Evolutionary conservation across 2,113 vertebrate species (phyloP), one percentile per base, ranked within the genome.

Genomic region (Carassius carassius): DNA sequence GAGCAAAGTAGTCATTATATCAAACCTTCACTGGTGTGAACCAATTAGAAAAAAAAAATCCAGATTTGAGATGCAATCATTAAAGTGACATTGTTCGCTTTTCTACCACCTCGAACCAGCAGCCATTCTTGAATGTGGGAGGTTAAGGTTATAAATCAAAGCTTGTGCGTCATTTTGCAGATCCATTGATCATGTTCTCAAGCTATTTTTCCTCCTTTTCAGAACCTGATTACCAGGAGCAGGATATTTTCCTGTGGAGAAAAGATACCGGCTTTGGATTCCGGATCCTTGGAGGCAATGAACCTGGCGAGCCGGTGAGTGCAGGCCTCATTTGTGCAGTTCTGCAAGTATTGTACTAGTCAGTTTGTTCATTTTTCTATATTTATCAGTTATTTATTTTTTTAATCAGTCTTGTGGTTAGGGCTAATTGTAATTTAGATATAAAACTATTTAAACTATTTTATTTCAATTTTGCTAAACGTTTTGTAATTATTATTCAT

Each of bases 231-330:
- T 98, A 96, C 92, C 98, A 99, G 91, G 98, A 99, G 90, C 97
- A 99, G 91, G 98, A 99, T 93, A 99, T 99, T 90, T 99, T 99
- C 95, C 97, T 99, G 89, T 99, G 98, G 98, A 97, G 98, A 90
- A 99, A 99, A 92, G 98, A 99, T 93, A 99, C 98, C 0, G 98
- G 98, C 35, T 99, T 99, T 86, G 98, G 98, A 89, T 99, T 99
- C 95, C 96, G 98, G 93, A 99, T 99, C 94, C 96, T 99, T 41
- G 98, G 98, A 92, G 98, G 98, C 90, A 99, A 99, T 91, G 98
- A 99, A 91, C 94, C 98, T n/a, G 98, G 98, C 88, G 98, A 99
- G 89, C 98, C 98, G 35, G 98, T 99, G 89, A 97, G 97, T 96
- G n/a, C 76, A 21, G 47, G 11, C n/a, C 47, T 54, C 4, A 74